Conservation (phyloP, 2,888 invertebrate genomes). For the Gymnoscelis rufifasciata region DNA sequence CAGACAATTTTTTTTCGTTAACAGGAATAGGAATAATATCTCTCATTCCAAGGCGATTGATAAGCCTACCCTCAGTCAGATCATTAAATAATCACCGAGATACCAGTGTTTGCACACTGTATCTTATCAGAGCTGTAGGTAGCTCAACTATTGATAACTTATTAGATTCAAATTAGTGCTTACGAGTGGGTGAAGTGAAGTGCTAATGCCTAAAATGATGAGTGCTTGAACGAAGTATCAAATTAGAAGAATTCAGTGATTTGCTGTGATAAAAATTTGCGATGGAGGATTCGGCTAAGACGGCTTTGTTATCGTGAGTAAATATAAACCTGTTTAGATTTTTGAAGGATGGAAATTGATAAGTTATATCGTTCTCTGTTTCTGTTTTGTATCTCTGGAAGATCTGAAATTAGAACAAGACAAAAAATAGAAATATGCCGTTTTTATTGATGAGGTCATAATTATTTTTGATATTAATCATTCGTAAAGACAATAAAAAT, state of each 20-base stretch:
- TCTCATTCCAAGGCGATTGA: no score
- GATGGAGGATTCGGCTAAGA: constrained; percentile 52
- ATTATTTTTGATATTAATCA: no score
- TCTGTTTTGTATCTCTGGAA: no score
- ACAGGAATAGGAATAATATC: no score
- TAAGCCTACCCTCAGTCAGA: constrained; percentile 2
- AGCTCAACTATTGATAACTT: constrained; percentile 29
- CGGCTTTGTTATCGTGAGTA: constrained; percentile 61
- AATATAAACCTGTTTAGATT: no score
- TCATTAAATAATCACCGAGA: constrained; percentile 1
- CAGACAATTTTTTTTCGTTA: no score
- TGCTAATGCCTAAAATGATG: constrained; percentile 15
- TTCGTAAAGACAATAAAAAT: no score
- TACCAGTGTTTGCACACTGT: constrained; percentile 8
- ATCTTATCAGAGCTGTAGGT: constrained; percentile 28
- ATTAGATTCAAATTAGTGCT: constrained; percentile 44
- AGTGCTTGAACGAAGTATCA: constrained; percentile 5
- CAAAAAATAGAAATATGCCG: no score
- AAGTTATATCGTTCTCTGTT: no score
- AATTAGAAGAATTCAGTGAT: not conserved
- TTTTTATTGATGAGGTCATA: no score
- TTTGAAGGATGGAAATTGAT: no score
- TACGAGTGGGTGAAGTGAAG: constrained; percentile 23
- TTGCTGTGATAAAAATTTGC: constrained; percentile 1
- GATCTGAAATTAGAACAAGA: no score